Conservation (phyloP, 2,113 vertebrate species). For the Coptodon bakossiorum region DNA sequence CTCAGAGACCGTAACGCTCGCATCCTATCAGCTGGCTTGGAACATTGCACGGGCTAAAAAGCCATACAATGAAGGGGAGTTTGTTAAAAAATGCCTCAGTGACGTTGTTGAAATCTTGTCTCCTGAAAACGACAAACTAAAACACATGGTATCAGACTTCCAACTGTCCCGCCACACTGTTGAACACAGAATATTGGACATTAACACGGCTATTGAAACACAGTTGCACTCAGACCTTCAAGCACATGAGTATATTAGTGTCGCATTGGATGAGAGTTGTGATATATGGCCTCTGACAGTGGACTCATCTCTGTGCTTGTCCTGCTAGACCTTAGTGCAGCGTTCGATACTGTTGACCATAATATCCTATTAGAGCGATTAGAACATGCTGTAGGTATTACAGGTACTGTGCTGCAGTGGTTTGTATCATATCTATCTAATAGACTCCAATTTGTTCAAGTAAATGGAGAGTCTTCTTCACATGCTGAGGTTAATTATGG, state of each 20-base stretch:
- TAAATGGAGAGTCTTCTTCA: too few species aligned
- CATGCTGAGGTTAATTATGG: too few species aligned
- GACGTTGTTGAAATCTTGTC: neutral
- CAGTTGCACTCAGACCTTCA: neutral
- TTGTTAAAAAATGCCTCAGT: neutral
- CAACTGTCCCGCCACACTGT: neutral
- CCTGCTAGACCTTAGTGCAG: too few species aligned
- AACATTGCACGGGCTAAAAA: neutral
- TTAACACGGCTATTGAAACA: neutral
- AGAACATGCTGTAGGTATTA: too few species aligned
- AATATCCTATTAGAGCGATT: too few species aligned
- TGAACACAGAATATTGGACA: neutral
- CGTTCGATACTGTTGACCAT: too few species aligned
- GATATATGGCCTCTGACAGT: too few species aligned
- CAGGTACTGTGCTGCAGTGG: too few species aligned
- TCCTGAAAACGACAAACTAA: neutral
- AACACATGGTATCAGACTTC: neutral
- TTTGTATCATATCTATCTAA: too few species aligned
- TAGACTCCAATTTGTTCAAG: too few species aligned
- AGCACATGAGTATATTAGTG: neutral
- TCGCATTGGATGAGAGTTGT: neutral
- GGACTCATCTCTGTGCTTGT: too few species aligned
- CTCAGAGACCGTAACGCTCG: neutral
- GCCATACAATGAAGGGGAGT: neutral
- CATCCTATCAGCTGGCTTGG: neutral